Conservation (phyloP, 2,888 invertebrate genomes). For the Pyralis farinalis region DNA sequence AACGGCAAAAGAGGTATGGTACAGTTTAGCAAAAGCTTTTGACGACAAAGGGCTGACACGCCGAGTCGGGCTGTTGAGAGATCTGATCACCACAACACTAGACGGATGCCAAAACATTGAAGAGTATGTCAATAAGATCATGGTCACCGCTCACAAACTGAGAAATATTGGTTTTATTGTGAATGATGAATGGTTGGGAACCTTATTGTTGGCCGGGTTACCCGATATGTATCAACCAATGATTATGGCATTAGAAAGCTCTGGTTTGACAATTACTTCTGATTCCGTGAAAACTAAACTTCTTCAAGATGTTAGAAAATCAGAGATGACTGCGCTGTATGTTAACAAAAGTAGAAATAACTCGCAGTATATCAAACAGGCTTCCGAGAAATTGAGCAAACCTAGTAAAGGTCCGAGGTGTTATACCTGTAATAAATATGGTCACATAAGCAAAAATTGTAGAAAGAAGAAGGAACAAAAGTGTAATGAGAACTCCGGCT, state of each 20-base stretch:
- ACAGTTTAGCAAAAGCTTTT: slow-evolving; percentile 16
- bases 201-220: slow-evolving; percentile 2
- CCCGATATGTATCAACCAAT: slow-evolving; percentile 4
- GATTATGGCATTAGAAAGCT: slow-evolving; percentile 17
- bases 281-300: slow-evolving; percentile 18
- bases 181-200: slow-evolving; percentile 6
- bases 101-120: slow-evolving; percentile 16
- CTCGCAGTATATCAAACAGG: not conserved
- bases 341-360: slow-evolving; percentile 7
- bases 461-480: not conserved
- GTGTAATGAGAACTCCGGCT: not conserved
- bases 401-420: slow-evolving; percentile 15
- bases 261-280: slow-evolving; percentile 12
- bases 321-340: slow-evolving; percentile 7
- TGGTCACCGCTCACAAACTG: slow-evolving; percentile 4
- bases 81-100: slow-evolving; percentile 18
- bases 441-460: slow-evolving; percentile 6
- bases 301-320: slow-evolving; percentile 15
- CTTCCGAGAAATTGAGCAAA: not conserved
- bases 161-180: slow-evolving; percentile 4
- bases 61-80: slow-evolving; percentile 18
- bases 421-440: slow-evolving; percentile 15
- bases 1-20: slow-evolving; percentile 18
- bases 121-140: slow-evolving; percentile 17
- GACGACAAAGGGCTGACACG: slow-evolving; percentile 20